Evolutionary conservation across 1,140 invertebrate species (phyloP), one percentile per base, ranked within the genome.

Genomic region (Nephotettix cincticeps): DNA sequence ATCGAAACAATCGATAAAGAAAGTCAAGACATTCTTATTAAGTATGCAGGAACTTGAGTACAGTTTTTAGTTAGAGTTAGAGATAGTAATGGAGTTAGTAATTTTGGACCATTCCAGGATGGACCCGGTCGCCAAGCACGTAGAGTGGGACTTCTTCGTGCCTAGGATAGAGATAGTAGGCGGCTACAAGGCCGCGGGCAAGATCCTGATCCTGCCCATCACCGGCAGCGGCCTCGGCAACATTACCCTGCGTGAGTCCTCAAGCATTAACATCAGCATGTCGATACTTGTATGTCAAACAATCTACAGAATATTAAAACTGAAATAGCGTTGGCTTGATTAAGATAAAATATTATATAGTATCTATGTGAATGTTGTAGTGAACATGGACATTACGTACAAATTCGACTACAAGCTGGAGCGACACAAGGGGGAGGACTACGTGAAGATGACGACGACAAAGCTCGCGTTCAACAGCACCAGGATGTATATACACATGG

Each of bases 121-220:
- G 30, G 75, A 78, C 28, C 58, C 76, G 40, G 72, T 74, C 45
- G 75, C 72, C 13, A 69, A 43, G 43, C 76, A 77, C 61, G 71
- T 75, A 21, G 76, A 76, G 68, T 77, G 75, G 77, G 73, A 77
- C 54, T 76, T 78, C 36, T 61, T 51, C 36, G 63, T 84, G 3
- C 83, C 84, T 75, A 81, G 81, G 74, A 79, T 81, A 0, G 79
- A 80, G n/a, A 84, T 85, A 67, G 78, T 84, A 70, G 84, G 82
- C 1, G 77, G 90, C 74, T 92, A 92, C 73, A 84, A 87, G 61
- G 83, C 91, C 77, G 83, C 86, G 28, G 90, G 91, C 30, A 84
- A 86, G 54, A 85, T 93, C 61, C 76, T 92, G 3, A 75, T 92
- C 17, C 75, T 93, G 36, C 89, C 90, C 0, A 87, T 93, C 21